These are phyloP conservation scores for Cryptocheilus praepositus DNA, from an alignment of 2,888 invertebrate genomes.

Conservation along the genomic window DNA sequence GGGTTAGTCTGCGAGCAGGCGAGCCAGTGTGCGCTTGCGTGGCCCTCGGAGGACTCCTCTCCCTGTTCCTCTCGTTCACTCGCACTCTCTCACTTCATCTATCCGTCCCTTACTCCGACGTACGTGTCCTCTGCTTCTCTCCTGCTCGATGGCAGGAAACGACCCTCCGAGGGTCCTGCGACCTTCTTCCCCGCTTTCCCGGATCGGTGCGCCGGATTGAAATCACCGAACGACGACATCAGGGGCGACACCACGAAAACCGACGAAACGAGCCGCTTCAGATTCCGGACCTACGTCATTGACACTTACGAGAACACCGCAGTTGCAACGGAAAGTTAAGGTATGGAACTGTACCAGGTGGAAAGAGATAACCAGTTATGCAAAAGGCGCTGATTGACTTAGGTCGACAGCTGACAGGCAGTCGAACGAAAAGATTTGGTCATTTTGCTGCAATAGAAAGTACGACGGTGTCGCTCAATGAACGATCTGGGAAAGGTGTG, in stretches of 20 bases:
- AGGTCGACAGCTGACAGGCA: too few relatives aligned
- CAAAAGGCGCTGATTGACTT: too few relatives aligned
- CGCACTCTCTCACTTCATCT: constrained; percentile 16
- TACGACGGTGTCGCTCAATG: too few relatives aligned
- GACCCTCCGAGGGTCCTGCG: constrained; percentile 47
- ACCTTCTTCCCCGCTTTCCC: constrained; percentile 39
- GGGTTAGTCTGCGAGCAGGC: constrained; percentile 68
- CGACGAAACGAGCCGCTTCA: too few relatives aligned
- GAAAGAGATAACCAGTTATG: too few relatives aligned
- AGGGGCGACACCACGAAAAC: not conserved
- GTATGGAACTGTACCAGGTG: too few relatives aligned
- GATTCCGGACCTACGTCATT: too few relatives aligned
- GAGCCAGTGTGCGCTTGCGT: constrained; percentile 70
- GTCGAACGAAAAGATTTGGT: too few relatives aligned
- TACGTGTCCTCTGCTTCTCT: not conserved
- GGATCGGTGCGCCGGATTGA: constrained; percentile 42
- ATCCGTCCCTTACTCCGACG: not conserved
- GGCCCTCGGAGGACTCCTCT: constrained; percentile 44
- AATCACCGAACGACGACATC: constrained; percentile 37
- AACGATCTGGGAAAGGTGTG: too few relatives aligned
- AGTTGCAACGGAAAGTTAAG: too few relatives aligned
- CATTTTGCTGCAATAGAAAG: too few relatives aligned
- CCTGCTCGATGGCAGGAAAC: constrained; percentile 14
- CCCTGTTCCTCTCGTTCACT: constrained; percentile 12
- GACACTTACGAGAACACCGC: too few relatives aligned